Evolutionary conservation across 2,888 invertebrate genomes (phyloP).

Genomic region (Cerastis rubricosa): DNA sequence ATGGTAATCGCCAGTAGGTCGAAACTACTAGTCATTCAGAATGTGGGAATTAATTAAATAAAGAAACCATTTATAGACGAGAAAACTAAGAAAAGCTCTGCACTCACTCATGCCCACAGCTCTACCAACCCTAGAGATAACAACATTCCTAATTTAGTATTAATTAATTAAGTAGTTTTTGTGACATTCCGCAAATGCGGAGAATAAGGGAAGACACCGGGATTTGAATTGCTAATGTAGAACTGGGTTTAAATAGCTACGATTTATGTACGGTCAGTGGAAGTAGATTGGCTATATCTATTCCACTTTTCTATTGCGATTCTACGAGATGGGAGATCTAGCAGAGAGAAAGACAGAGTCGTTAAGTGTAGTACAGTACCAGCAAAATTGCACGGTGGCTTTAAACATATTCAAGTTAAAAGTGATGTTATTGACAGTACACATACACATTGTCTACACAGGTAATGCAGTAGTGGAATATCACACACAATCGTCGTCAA

Average conservation of each 20-base stretch:
- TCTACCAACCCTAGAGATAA: conserved; percentile 27
- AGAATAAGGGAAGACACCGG: conserved; percentile 48
- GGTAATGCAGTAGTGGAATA: conserved; percentile 18
- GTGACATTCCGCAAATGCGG: conserved; percentile 27
- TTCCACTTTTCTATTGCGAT: conserved; percentile 39
- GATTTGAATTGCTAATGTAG: conserved; percentile 53
- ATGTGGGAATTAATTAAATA: background rate
- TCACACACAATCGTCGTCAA: conserved; percentile 43
- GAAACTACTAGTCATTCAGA: too few relatives aligned
- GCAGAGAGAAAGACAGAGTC: background rate
- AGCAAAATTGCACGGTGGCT: background rate
- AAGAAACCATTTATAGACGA: background rate
- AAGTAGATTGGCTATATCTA: conserved; percentile 32
- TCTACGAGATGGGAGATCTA: background rate
- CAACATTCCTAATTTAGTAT: conserved; percentile 54
- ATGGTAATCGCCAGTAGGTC: background rate
- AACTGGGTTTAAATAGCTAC: conserved; percentile 37
- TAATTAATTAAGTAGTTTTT: conserved; percentile 54
- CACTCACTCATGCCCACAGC: background rate
- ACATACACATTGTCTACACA: conserved; percentile 7
- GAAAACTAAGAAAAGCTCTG: background rate
- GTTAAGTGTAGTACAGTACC: background rate
- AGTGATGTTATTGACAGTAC: conserved; percentile 28
- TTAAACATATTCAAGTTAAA: conserved; percentile 7
- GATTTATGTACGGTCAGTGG: conserved; percentile 34